phyloP scores from a whole-genome alignment of 2,797 vertebrate species.

The Dermochelys coriacea region DNA sequence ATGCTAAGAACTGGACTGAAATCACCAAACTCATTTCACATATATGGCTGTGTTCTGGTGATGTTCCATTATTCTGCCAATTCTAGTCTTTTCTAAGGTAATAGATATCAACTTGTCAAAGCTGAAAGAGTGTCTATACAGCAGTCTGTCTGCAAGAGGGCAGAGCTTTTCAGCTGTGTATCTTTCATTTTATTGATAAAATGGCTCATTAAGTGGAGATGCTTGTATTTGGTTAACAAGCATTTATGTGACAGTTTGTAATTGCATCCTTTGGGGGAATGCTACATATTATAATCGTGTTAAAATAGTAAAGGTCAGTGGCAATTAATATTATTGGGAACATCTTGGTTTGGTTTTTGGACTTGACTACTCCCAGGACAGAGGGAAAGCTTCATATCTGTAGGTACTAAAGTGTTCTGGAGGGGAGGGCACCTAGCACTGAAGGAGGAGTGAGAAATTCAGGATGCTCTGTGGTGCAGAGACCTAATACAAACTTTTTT shows the following conservation, averaged over 20 bases:
- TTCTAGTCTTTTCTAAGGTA: not conserved
- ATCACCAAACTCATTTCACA: not conserved
- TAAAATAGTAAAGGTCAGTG: not conserved
- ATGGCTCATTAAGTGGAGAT: not conserved
- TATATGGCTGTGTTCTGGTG: not conserved
- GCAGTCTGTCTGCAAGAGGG: not conserved
- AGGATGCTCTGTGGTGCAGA: conserved; percentile 8
- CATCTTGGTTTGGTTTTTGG: conserved; percentile 17
- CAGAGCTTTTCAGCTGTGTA: not conserved
- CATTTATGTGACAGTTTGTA: not conserved
- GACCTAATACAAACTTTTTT: conserved; percentile 27
- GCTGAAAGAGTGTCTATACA: not conserved
- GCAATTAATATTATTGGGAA: not conserved
- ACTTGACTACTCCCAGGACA: not conserved
- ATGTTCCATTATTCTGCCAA: not conserved
- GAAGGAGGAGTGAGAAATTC: not conserved
- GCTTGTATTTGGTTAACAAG: not conserved
- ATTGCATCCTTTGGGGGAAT: not conserved
- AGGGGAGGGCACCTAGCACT: not conserved
- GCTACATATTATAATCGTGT: not conserved
- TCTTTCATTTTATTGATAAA: conserved; percentile 13
- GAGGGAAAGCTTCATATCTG: not conserved
- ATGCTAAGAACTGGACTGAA: not conserved
- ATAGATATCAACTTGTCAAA: not conserved
- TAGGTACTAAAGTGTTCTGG: not conserved